Percentiles rank a stretch among this genome's conserved stretches.
phyloP scores from a whole-genome alignment of 2,888 invertebrate genomes.

The Amiota mariae region DNA sequence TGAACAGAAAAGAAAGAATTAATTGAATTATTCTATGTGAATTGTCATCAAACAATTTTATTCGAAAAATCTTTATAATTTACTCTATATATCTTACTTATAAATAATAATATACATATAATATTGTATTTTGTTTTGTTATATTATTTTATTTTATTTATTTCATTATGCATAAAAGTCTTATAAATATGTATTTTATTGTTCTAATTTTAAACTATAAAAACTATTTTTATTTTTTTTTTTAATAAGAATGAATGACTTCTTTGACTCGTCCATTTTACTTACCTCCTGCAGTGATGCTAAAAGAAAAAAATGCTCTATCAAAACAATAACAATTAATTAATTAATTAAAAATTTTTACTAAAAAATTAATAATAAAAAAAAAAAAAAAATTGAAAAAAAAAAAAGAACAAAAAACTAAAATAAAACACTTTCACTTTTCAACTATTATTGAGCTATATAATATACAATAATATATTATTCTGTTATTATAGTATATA shows the following conservation, averaged over 20 bases:
- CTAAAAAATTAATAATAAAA: slow-evolving; percentile 12
- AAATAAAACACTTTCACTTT: slow-evolving; percentile 43
- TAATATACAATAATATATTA: slow-evolving; percentile 33
- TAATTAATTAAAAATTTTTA: not conserved
- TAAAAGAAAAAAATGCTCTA: slow-evolving; percentile 63
- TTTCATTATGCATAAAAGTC: slow-evolving; percentile 14
- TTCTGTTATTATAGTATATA: slow-evolving; percentile 10
- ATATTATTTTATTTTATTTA: not conserved
- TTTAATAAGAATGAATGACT: slow-evolving; percentile 67
- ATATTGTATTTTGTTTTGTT: slow-evolving; percentile 6
- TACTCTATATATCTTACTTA: not conserved
- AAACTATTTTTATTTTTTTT: slow-evolving; percentile 5
- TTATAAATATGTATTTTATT: slow-evolving; percentile 4
- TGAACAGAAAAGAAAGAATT: not conserved
- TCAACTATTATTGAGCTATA: slow-evolving; percentile 29
- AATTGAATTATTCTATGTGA: not conserved
- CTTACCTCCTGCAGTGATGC: slow-evolving; percentile 70
- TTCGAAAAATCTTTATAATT: too few species aligned
- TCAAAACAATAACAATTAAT: slow-evolving; percentile 35
- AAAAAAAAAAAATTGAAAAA: slow-evolving; percentile 1
- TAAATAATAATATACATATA: not conserved
- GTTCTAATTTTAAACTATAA: not conserved
- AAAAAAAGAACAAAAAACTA: slow-evolving; percentile 38
- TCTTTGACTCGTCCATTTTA: slow-evolving; percentile 74
- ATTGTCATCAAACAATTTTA: slow-evolving; percentile 8